Conservation (phyloP, 2,113 vertebrate species). For the Ctenodactylus gundi region DNA sequence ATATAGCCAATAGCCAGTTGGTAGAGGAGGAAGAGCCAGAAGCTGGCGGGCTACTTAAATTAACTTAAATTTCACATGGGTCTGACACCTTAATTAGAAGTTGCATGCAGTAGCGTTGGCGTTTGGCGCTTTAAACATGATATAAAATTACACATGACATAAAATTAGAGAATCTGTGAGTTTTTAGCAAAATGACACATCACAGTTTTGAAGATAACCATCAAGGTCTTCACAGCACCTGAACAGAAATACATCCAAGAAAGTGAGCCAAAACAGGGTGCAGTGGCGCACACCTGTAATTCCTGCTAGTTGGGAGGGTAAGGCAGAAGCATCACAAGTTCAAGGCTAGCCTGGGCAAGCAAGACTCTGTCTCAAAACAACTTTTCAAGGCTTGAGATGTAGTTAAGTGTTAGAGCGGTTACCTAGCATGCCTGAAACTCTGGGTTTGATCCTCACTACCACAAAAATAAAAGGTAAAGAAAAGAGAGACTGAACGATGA, state of each 20-base stretch:
- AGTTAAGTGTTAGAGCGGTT: too few relatives aligned
- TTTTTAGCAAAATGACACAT: constrained; percentile 31
- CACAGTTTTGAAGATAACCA: background rate
- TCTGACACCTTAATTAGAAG: background rate
- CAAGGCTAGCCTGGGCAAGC: too few relatives aligned
- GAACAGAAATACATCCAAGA: background rate
- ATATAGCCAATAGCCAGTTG: background rate
- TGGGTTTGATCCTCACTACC: too few relatives aligned
- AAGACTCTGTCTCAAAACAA: too few relatives aligned
- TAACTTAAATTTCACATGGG: constrained; percentile 16
- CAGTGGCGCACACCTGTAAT: too few relatives aligned
- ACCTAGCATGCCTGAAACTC: too few relatives aligned
- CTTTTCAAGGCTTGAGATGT: too few relatives aligned
- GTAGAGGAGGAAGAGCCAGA: background rate
- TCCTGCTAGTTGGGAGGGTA: too few relatives aligned
- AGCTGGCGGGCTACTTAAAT: background rate
- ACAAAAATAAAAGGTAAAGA: too few relatives aligned
- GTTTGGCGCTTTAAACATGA: constrained; percentile 10
- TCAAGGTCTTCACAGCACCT: background rate
- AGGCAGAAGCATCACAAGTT: too few relatives aligned
- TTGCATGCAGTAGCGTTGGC: background rate
- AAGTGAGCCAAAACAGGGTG: too few relatives aligned
- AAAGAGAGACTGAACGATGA: background rate
- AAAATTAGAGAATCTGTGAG: background rate
- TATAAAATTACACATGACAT: background rate